phyloP scores from a whole-genome alignment of 2,888 invertebrate species.

The Andrena minutula region DNA sequence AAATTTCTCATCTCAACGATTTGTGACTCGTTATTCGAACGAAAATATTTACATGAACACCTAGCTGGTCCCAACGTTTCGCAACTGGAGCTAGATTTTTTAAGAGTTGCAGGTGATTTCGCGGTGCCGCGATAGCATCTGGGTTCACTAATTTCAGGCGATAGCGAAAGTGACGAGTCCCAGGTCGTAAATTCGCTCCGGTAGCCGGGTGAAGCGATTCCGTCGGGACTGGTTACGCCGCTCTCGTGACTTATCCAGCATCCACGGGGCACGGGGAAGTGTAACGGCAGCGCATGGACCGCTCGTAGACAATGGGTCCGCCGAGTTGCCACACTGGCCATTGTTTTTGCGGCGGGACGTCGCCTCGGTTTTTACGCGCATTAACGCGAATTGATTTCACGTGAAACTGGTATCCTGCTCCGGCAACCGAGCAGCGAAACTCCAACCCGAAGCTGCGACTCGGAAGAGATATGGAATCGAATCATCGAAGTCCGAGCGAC shows the following conservation, averaged over 20 bases:
- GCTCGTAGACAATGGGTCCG: constrained; percentile 64
- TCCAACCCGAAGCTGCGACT: not conserved
- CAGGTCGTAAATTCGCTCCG: constrained; percentile 48
- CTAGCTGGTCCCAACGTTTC: constrained; percentile 17
- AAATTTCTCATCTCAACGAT: not conserved
- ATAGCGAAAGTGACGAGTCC: constrained; percentile 58
- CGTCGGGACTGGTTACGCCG: constrained; percentile 38
- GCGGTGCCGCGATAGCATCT: constrained; percentile 38
- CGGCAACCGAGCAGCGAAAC: constrained; percentile 1
- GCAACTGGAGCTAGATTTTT: constrained; percentile 17
- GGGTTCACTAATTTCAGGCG: constrained; percentile 48
- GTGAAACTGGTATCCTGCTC: constrained; percentile 46
- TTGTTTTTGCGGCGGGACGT: constrained; percentile 62
- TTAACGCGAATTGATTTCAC: constrained; percentile 67
- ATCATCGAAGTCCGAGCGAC: not conserved
- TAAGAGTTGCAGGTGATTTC: constrained; percentile 42
- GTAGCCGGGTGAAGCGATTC: constrained; percentile 41
- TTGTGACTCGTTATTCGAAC: constrained; percentile 24
- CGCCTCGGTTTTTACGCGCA: constrained; percentile 65
- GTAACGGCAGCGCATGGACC: not conserved
- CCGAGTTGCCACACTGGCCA: constrained; percentile 54
- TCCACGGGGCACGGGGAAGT: constrained; percentile 18
- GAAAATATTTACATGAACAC: constrained; percentile 20
- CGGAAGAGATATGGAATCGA: no score
- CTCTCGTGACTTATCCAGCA: constrained; percentile 57